A percentile compares a stretch with the other conserved stretches of the same genome.
phyloP scores from a whole-genome alignment of 1,140 invertebrate species.

The Agrypnia vestita region DNA sequence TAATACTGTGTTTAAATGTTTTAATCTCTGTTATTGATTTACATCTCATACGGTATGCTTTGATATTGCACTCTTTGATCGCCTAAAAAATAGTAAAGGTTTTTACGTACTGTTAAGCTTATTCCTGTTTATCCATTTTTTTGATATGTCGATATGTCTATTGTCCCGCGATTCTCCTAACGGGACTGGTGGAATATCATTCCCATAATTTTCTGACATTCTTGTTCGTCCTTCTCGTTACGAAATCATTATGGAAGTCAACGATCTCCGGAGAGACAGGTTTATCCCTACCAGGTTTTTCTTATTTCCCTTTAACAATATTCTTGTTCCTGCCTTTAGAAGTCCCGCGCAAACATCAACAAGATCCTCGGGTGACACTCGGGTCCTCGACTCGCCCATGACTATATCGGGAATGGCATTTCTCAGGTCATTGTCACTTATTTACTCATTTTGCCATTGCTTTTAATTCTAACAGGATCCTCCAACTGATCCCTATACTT shows the following conservation, averaged over 20 bases:
- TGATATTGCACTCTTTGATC: too few species aligned
- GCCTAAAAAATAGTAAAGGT: too few species aligned
- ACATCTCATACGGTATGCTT: too few species aligned
- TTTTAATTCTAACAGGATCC: too few species aligned
- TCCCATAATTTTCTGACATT: not conserved
- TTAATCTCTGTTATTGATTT: too few species aligned
- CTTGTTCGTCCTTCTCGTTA: not conserved
- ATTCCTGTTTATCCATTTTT: too few species aligned
- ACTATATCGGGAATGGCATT: conserved; percentile 15
- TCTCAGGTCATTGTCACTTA: conserved; percentile 9
- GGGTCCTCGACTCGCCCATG: not conserved
- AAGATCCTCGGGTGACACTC: not conserved
- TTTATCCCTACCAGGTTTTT: conserved; percentile 11
- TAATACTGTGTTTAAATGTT: too few species aligned
- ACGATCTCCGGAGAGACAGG: not conserved
- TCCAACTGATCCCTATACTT: too few species aligned
- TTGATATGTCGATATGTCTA: too few species aligned
- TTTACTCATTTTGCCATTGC: not conserved
- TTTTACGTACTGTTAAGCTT: too few species aligned
- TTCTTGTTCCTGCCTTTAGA: conserved; percentile 13
- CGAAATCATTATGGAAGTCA: not conserved
- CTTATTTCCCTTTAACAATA: conserved; percentile 4
- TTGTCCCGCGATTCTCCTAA: too few species aligned
- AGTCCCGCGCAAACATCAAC: conserved; percentile 4
- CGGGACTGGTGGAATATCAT: too few species aligned